Evolutionary conservation across 2,113 vertebrate genomes (phyloP), one percentile per base, ranked within the genome.

Genomic region (Halcyon malimbica): DNA sequence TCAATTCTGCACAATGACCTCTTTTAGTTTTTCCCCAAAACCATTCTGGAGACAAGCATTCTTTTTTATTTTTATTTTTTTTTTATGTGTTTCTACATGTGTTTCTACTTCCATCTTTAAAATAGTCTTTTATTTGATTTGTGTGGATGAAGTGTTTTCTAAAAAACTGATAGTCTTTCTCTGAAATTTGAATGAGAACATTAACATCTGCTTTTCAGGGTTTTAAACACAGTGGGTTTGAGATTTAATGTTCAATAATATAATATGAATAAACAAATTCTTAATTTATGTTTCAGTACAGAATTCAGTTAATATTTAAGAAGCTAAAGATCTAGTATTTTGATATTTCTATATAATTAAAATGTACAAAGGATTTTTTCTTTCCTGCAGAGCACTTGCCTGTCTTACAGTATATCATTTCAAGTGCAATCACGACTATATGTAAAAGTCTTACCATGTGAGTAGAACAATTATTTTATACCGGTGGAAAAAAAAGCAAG

Each of bases 31-130:
- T n/a, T 4, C 3, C 21, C 15, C 3, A 39, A 83, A 87, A 5
- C 1, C 4, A 0, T 51, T 87, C 50, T 42, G 39, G 11, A 54
- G 39, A 83, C 1, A 5, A 19, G 1, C 4, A 15, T 44, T 79
- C 13, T 19, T 33, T 39, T 39, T 46, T 44, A 44, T 6, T 44
- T 44, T 16, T n/a, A n/a, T n/a, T 44, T 46, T 46, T 46, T 46
- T 46, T 46, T 19, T 35, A 5, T 15, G 8, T 62, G n/a, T 39
- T 42, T 31, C 20, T 78, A 3, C 5, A 14, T 41, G 3, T 26
- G 3, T 67, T 83, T 88, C 42, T 79, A 26, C 9, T 71, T 76
- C 57, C 16, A 13, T 39, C 37, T 65, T 62, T 74, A 24, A 84
- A 91, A 46, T 2, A 28, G 3, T 11, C 17, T 89, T 64, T 94